A percentile compares a stretch with the other conserved stretches of the same genome.
phyloP scores from a whole-genome alignment of 2,113 vertebrate genomes.

The Ctenodactylus gundi region DNA sequence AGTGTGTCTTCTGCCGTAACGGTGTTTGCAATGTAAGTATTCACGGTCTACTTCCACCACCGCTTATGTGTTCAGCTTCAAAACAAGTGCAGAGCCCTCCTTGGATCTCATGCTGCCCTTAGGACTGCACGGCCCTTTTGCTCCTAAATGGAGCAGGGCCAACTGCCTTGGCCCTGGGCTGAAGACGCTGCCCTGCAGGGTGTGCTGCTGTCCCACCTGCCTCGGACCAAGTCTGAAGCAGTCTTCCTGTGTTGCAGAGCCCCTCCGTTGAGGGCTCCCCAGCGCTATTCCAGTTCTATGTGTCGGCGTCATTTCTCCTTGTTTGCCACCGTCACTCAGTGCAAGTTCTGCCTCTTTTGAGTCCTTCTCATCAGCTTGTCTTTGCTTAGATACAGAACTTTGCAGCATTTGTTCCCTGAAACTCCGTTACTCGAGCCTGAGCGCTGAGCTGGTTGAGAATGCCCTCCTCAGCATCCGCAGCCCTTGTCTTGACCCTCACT shows the following conservation, averaged over 20 bases:
- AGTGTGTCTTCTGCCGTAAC: too few species aligned
- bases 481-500: accelerated
- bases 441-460: accelerated
- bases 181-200: background rate
- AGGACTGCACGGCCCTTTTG: background rate
- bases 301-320: background rate
- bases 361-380: background rate
- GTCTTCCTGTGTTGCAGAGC: background rate
- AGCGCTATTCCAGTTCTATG: background rate
- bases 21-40: too few species aligned
- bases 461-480: background rate
- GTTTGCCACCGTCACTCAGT: background rate
- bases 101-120: background rate
- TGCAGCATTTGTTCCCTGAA: background rate
- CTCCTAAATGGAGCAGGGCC: background rate
- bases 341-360: background rate
- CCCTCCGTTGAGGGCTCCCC: too few species aligned
- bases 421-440: too few species aligned
- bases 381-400: background rate
- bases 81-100: background rate
- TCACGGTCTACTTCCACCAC: too few species aligned
- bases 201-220: background rate
- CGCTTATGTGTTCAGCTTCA: background rate
- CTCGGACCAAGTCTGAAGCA: background rate
- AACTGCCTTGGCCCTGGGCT: background rate